Percentiles rank a stretch among this genome's conserved stretches.
Evolutionary conservation across 2,113 vertebrate species (phyloP).

Genomic region (Brevimyrus niger): DNA sequence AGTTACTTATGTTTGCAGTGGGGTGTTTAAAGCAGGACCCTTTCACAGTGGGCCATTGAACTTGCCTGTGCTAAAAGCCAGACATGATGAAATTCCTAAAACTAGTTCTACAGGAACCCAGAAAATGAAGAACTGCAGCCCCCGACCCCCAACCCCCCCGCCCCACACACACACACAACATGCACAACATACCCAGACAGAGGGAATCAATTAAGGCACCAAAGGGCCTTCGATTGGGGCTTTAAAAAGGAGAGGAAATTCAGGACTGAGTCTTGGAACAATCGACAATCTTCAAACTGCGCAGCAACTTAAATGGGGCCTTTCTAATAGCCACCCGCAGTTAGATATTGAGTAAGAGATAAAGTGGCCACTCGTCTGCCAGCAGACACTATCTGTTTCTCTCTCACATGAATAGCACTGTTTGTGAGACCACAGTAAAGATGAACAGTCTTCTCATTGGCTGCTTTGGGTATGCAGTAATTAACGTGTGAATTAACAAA

Average conservation of each 20-base stretch:
- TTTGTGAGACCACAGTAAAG: background rate
- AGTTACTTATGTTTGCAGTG: background rate
- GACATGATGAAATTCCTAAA: background rate
- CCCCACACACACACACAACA: background rate
- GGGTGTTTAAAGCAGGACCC: background rate
- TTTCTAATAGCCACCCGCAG: constrained; percentile 32
- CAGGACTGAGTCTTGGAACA: constrained; percentile 21
- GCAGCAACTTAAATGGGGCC: constrained; percentile 42
- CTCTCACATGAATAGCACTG: constrained; percentile 33
- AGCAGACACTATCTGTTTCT: background rate
- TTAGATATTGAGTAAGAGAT: constrained; percentile 51
- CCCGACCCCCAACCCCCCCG: background rate
- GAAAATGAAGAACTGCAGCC: background rate
- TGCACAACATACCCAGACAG: background rate
- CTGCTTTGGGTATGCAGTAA: constrained; percentile 25
- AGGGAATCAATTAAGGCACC: constrained; percentile 19
- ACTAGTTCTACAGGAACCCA: background rate
- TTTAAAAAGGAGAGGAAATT: background rate
- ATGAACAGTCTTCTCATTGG: constrained; percentile 4
- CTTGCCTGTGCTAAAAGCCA: background rate
- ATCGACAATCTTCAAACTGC: constrained; percentile 29
- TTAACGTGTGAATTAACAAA: constrained; percentile 19
- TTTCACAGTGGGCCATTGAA: background rate
- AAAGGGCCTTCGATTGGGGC: background rate
- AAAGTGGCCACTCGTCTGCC: constrained; percentile 36